These are phyloP conservation scores for Falcunculus frontatus DNA, from an alignment of 2,113 vertebrate genomes.

Conservation along the genomic window DNA sequence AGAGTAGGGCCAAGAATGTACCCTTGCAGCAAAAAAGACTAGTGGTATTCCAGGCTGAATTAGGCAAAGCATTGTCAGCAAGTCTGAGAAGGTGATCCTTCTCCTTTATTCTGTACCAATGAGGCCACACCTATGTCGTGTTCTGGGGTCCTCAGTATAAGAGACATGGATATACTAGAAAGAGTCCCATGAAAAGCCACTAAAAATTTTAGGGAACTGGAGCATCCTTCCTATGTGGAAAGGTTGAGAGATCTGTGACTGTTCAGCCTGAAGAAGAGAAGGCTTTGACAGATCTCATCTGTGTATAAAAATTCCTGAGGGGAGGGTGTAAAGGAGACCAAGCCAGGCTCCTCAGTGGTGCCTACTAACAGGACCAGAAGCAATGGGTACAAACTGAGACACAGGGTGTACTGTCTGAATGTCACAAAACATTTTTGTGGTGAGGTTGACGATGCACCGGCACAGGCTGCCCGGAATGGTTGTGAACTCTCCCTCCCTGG, in stretches of 20 bases:
- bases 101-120: neutral
- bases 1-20: neutral
- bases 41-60: neutral
- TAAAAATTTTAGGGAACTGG: neutral
- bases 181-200: neutral
- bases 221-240: neutral
- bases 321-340: neutral
- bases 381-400: neutral
- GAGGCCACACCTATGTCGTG: neutral
- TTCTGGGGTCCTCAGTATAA: neutral
- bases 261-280: neutral
- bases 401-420: neutral
- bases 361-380: neutral
- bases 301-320: neutral
- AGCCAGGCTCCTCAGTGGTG: neutral
- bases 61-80: neutral
- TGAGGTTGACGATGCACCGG: no score
- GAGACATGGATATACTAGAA: neutral
- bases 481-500: neutral
- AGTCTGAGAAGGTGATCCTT: neutral
- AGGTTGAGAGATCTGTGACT: neutral
- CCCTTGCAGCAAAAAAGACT: neutral
- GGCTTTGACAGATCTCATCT: neutral
- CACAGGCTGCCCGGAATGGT: neutral
- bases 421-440: neutral